Evolutionary conservation across 1,140 invertebrate genomes (phyloP).

Genomic region (Globodera ellingtonae): DNA sequence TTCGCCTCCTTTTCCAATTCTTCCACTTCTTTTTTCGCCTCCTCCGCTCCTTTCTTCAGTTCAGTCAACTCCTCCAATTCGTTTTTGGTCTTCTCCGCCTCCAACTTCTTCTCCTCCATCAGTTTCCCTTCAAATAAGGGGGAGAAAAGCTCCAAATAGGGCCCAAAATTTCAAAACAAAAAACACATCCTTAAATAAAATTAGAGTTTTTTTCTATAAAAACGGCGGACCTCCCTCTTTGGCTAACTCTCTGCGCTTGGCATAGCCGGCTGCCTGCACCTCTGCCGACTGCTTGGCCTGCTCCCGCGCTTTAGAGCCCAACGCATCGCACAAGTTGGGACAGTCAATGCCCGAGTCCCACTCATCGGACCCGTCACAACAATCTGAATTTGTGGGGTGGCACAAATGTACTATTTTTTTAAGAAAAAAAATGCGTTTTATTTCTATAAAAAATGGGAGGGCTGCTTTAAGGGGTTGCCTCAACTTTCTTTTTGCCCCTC

Average conservation of each 20-base stretch:
- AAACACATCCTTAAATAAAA: not conserved
- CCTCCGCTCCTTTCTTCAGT: constrained; percentile 70
- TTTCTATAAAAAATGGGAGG: constrained; percentile 36
- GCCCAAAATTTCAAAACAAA: constrained; percentile 68
- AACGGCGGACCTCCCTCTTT: constrained; percentile 73
- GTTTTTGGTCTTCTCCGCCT: constrained; percentile 45
- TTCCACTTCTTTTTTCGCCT: constrained; percentile 73
- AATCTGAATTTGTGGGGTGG: constrained; percentile 72
- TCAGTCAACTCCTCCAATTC: constrained; percentile 57
- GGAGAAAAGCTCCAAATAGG: not conserved
- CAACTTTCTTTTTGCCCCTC: not conserved
- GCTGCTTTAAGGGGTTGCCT: not conserved
- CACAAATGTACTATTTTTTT: too few species aligned
- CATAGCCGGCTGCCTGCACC: constrained; percentile 75
- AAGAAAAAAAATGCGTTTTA: too few species aligned
- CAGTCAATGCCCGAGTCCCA: constrained; percentile 47
- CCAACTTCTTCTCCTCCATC: constrained; percentile 54
- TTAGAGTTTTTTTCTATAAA: not conserved
- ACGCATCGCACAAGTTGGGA: constrained; percentile 73
- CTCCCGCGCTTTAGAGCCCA: constrained; percentile 75
- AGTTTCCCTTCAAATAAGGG: constrained; percentile 30
- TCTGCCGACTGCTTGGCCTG: constrained; percentile 62
- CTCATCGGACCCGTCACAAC: constrained; percentile 95
- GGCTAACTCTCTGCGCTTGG: constrained; percentile 77
- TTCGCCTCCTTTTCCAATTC: constrained; percentile 71